Conservation (phyloP, 2,113 vertebrate genomes). For the Camelus bactrianus region DNA sequence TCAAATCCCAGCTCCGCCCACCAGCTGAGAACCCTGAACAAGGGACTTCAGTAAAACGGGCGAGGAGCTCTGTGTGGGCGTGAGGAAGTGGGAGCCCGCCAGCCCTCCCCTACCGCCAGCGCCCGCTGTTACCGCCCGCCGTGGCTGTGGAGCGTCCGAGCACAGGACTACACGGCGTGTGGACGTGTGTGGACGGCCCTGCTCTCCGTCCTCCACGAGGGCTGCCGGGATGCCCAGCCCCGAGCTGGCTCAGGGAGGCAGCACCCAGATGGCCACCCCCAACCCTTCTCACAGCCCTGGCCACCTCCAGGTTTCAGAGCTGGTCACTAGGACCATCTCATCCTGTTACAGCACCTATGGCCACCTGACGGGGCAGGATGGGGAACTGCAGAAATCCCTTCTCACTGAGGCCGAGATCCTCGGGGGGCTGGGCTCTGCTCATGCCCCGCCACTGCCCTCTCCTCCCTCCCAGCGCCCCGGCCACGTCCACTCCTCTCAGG, state of each 20-base stretch:
- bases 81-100: neutral
- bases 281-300: neutral
- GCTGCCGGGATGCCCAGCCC: too few relatives aligned
- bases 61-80: rapidly evolving
- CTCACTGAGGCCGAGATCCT: neutral
- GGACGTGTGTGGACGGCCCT: rapidly evolving
- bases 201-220: rapidly evolving
- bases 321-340: rapidly evolving
- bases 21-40: neutral
- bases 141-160: rapidly evolving
- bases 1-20: neutral
- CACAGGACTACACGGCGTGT: rapidly evolving
- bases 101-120: rapidly evolving
- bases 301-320: too few relatives aligned
- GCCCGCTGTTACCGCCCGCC: rapidly evolving
- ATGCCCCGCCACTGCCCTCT: too few relatives aligned
- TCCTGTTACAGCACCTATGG: rapidly evolving
- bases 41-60: neutral
- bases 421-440: rapidly evolving
- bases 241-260: neutral
- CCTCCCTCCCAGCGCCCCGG: rapidly evolving
- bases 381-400: too few relatives aligned
- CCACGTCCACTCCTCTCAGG: neutral
- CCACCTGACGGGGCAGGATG: too few relatives aligned
- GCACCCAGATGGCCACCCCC: neutral